phyloP scores from a whole-genome alignment of 2,888 invertebrate genomes.

The Dione juno region DNA sequence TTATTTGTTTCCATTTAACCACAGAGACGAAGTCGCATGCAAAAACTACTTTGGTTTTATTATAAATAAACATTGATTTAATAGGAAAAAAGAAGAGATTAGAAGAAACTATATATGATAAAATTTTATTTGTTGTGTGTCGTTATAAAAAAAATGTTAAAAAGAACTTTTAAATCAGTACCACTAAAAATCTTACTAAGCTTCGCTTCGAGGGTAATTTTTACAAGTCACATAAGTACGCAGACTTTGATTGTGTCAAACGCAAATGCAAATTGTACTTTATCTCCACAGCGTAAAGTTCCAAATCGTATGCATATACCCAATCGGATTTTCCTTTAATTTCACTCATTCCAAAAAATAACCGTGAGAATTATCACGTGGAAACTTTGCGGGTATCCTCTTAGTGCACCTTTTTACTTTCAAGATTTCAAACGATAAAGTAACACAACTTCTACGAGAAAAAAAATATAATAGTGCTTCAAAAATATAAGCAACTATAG shows the following conservation, averaged over 20 bases:
- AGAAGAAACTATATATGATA: too few relatives aligned
- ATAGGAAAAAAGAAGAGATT: too few relatives aligned
- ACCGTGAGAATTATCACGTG: conserved; percentile 52
- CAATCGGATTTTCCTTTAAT: conserved; percentile 42
- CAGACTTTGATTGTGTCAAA: conserved; percentile 22
- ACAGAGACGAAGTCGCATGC: too few relatives aligned
- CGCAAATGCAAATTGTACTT: background rate
- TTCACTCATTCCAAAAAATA: conserved; percentile 48
- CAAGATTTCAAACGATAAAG: conserved; percentile 57
- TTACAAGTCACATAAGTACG: conserved; percentile 35
- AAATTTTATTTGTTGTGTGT: too few relatives aligned
- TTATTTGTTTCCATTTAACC: too few relatives aligned
- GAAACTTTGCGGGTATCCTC: conserved; percentile 43
- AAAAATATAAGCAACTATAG: too few relatives aligned
- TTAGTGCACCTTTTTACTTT: conserved; percentile 57
- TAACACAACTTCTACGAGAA: conserved; percentile 58
- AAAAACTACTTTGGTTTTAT: too few relatives aligned
- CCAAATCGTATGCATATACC: conserved; percentile 1
- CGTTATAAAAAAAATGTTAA: background rate
- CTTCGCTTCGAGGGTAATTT: conserved; percentile 29
- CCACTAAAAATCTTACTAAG: conserved; percentile 25
- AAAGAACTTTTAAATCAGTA: conserved; percentile 17
- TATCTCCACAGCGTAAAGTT: background rate
- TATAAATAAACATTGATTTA: too few relatives aligned
- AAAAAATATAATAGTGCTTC: too few relatives aligned